A percentile compares a stretch with the other conserved stretches of the same genome.
These are phyloP conservation scores for Climacteris rufus DNA, from an alignment of 2,113 vertebrate genomes.

Conservation along the genomic window DNA sequence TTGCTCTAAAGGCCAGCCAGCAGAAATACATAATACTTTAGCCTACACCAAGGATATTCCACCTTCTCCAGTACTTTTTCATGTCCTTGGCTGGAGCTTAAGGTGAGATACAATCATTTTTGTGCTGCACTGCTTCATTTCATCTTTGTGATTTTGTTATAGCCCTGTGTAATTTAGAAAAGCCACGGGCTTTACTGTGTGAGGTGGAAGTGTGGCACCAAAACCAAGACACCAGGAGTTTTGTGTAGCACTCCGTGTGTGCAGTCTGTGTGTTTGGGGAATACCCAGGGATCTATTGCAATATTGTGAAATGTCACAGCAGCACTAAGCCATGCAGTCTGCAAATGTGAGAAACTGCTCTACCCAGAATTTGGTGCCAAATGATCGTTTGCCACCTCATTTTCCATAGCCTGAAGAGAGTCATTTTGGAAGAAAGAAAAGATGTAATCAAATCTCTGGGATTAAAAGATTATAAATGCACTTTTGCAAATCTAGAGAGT, in stretches of 20 bases:
- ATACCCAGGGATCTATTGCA: background rate
- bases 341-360: slow-evolving; percentile 6
- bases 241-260: background rate
- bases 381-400: background rate
- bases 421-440: slow-evolving; percentile 22
- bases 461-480: background rate
- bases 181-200: background rate
- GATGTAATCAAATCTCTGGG: background rate
- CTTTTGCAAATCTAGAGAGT: background rate
- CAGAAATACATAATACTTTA: slow-evolving; percentile 34
- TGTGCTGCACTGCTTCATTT: slow-evolving; percentile 19
- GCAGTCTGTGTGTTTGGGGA: slow-evolving; percentile 21
- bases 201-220: background rate
- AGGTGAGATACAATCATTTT: slow-evolving; percentile 38
- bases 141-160: slow-evolving; percentile 45
- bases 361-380: background rate
- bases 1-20: slow-evolving; percentile 53
- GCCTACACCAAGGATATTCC: slow-evolving; percentile 36
- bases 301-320: slow-evolving; percentile 30
- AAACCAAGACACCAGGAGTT: background rate
- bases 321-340: background rate
- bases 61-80: background rate
- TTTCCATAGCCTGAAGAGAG: background rate
- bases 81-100: slow-evolving; percentile 40
- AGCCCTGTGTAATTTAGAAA: slow-evolving; percentile 18